Evolutionary conservation across 2,113 vertebrate species (phyloP).

Genomic region (Hyla sarda): DNA sequence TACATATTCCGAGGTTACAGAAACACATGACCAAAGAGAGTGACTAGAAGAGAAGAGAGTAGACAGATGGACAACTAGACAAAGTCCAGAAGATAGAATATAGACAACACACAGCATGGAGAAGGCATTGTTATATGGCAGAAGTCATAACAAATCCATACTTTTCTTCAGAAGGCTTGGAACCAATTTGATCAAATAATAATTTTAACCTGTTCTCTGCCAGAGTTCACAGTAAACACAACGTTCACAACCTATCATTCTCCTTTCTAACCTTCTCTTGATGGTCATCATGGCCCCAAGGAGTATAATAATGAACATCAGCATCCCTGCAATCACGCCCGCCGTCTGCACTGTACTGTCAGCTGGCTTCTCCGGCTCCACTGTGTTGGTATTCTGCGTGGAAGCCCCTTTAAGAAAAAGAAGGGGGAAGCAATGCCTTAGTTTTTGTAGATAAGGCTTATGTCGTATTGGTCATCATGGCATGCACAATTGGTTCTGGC

Average conservation of each 20-base stretch:
- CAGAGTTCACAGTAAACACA: conserved; percentile 26
- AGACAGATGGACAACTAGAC: background rate
- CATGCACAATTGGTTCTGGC: conserved; percentile 17
- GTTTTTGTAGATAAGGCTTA: conserved; percentile 5
- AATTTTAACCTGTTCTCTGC: conserved; percentile 43
- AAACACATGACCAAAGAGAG: background rate
- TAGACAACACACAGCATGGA: no score
- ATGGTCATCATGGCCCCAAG: conserved; percentile 93
- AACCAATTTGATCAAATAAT: background rate
- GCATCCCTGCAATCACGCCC: conserved; percentile 91
- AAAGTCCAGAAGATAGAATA: background rate
- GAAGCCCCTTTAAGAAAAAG: conserved; percentile 82
- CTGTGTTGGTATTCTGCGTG: conserved; percentile 92
- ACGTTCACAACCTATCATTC: background rate
- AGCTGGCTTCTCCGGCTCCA: conserved; percentile 95
- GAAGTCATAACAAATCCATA: background rate
- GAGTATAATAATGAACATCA: conserved; percentile 97
- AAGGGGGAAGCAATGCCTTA: conserved; percentile 50
- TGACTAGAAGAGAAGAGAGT: background rate
- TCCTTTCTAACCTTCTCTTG: conserved; percentile 88
- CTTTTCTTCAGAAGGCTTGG: background rate
- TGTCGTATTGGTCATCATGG: conserved; percentile 1
- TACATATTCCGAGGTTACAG: conserved; percentile 16
- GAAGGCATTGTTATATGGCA: background rate
- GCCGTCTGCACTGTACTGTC: conserved; percentile 96